Evolutionary conservation across 2,888 invertebrate species (phyloP), one percentile per base, ranked within the genome.

Genomic region (Ormyrus pomaceus): DNA sequence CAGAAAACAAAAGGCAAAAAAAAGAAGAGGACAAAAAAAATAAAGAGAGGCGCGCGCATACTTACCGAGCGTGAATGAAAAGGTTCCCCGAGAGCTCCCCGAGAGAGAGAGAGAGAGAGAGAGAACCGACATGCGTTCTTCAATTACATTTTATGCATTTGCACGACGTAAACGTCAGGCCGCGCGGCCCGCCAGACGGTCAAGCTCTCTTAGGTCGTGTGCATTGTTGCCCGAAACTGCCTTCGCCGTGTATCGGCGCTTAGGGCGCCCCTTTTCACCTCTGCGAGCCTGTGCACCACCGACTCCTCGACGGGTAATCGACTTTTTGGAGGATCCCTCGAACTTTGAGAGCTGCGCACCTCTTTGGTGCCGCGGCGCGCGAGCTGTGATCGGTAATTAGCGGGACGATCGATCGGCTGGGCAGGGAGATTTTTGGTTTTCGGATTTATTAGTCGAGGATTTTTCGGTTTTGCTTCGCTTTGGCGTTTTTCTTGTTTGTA

Each of bases 91-190:
- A n/a, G 61, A 68, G 58, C 13, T 11, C 10, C 46, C 59, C 19
- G 19, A 19, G 19, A 19, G 19, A 19, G 19, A 19, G 19, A 19
- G 19, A n/a, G n/a, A n/a, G n/a, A n/a, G n/a, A 19, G 19, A 19
- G 19, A 19, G 58, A 70, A 64, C 61, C 61, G 48, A 59, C 10
- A 70, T 59, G 77, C 70, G 74, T 77, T 81, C 70, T 81, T 81
- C 81, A 81, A 81, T 81, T 77, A 81, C 77, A 77, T 74, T 81
- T 81, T 81, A 81, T 77, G 81, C 77, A 77, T 81, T 81, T 74
- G 81, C 77, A 73, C 77, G 77, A 80, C 74, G 81, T 81, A 77
- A 81, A 77, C 77, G 81, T 77, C 81, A 72, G 74, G 59, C 8
- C 66, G n/a, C 51, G 50, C 9, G 51, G 61, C 8, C 19, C 19